Evolutionary conservation across 1,140 invertebrate genomes (phyloP), one percentile per base, ranked within the genome.

Genomic region (Dreissena polymorpha): DNA sequence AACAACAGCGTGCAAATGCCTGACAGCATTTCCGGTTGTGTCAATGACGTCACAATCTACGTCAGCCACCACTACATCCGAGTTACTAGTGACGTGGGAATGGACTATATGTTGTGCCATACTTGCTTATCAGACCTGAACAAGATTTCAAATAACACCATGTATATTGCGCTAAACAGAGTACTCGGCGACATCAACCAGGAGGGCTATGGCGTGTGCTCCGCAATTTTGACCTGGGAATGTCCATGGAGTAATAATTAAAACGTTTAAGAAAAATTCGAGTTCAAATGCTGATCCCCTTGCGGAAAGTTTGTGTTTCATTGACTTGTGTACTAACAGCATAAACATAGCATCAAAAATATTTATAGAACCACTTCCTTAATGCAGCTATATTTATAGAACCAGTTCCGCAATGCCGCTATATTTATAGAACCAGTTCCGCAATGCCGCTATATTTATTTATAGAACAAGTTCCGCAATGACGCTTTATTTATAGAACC

Each of bases 121-220:
- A 23, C 16, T n/a, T 60, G 57, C 57, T 23, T 60, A 60, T 60
- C 21, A n/a, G 57, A 60, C 57, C 57, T 60, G 6, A 60, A 60
- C 21, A 60, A 60, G 21, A 18, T 2, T 60, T 23, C 16, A 18
- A 23, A 23, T n/a, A 60, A 60, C 57, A 23, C 21, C 57, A 23
- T 23, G 57, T 60, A 60, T 60, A 60, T 60, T 60, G 57, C 16
- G 57, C 57, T 60, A n/a, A 60, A 60, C 10, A 60, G 57, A 23
- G 57, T 60, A n/a, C 16, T 60, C 21, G 57, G 57, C 16, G 21
- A 23, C 21, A 23, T 23, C 10, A n/a, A 18, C 16, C 3, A 23
- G 57, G 57, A 18, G 16, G 57, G 57, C 2, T 60, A 60, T 60
- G 57, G 57, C 57, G 21, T 60, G 16, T 60, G 57, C 57, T 60